Evolutionary conservation across 2,888 invertebrate species (phyloP), one percentile per base, ranked within the genome.

Genomic region (Automeris io): DNA sequence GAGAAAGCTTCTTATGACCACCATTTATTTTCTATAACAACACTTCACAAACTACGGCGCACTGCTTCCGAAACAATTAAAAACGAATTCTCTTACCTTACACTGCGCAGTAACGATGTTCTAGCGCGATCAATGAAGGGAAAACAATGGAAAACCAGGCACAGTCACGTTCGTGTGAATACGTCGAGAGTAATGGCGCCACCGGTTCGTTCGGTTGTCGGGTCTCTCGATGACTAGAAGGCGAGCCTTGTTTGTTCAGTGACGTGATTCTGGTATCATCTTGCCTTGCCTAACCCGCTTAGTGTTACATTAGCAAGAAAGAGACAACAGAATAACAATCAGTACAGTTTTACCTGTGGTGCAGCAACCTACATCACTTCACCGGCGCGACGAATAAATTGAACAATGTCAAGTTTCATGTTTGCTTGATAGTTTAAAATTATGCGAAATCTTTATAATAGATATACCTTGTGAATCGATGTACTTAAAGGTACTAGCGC

Each of bases 51-150:
- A 64, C 68, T 56, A 53, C 39, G 46, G 54, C 51, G 56, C 79
- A 81, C 83, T 76, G 77, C 70, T 68, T 78, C 75, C 73, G 58
- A 62, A 70, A 73, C 56, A 70, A 75, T 62, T 65, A 70, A 70
- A 75, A 77, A 68, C 47, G 57, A 70, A 66, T 61, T 64, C 63
- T 59, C 86, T 85, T 86, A 85, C 86, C 85, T 86, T 77, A 65
- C 78, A 80, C 78, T 79, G 80, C 81, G 83, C 78, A 82, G 85
- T 78, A 74, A 70, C 65, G 86, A 81, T 82, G 78, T 78, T 67
- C 65, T 72, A 68, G 71, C 72, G 66, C 81, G 81, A 80, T 82
- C 80, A 79, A 76, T 77, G 78, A 62, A 59, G 66, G 57, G 64
- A 73, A 79, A 75, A 79, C 79, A 70, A 79, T 72, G 70, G 68